Conservation (phyloP, 2,888 invertebrate species). For the Ectemnius cavifrons region DNA sequence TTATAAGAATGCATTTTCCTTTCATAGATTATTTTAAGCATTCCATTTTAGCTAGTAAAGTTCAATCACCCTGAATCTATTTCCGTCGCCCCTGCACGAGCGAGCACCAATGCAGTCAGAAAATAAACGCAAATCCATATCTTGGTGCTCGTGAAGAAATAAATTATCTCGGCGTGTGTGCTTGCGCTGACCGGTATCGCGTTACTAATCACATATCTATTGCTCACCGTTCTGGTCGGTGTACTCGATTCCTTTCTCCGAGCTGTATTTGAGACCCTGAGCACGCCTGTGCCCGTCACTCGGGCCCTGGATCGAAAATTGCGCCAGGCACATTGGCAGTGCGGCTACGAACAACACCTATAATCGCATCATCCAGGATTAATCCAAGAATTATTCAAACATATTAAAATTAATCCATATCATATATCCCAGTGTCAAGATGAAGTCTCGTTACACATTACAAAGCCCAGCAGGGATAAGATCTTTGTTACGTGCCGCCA, state of each 20-base stretch:
- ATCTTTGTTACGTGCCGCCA: neutral
- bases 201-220: slow-evolving; percentile 22
- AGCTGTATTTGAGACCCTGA: slow-evolving; percentile 72
- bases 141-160: neutral
- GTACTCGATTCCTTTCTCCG: slow-evolving; percentile 74
- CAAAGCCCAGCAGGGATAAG: too few species aligned
- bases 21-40: too few species aligned
- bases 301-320: slow-evolving; percentile 75
- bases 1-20: too few species aligned
- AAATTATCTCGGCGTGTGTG: slow-evolving; percentile 19
- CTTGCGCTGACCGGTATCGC: slow-evolving; percentile 15
- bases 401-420: too few species aligned
- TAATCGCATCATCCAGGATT: too few species aligned
- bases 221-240: slow-evolving; percentile 71
- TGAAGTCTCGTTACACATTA: too few species aligned
- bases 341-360: slow-evolving; percentile 68
- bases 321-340: slow-evolving; percentile 70
- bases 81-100: neutral
- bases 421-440: too few species aligned
- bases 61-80: neutral
- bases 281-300: slow-evolving; percentile 74
- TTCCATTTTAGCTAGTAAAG: too few species aligned
- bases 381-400: too few species aligned
- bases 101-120: too few species aligned
- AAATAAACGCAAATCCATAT: slow-evolving; percentile 2